Conservation (phyloP, 2,113 vertebrate genomes). For the Mandrillus leucophaeus region DNA sequence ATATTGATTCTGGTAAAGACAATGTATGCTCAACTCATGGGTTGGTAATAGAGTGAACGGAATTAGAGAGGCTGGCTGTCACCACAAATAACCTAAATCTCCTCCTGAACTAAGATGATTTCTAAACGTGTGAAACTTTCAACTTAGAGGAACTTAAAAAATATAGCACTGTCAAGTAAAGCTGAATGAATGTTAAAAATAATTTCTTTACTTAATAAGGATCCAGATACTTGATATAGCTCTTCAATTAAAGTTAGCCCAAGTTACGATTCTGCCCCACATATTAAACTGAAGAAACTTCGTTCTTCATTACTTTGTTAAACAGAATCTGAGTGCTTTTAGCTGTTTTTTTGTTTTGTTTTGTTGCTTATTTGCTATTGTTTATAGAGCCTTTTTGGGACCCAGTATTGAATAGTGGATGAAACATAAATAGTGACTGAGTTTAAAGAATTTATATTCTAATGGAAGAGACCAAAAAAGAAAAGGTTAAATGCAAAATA, state of each 20-base stretch:
- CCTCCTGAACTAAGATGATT: slow-evolving; percentile 39
- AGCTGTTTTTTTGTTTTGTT: neutral
- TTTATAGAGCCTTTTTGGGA: neutral
- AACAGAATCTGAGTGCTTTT: neutral
- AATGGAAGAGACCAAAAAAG: neutral
- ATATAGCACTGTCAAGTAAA: slow-evolving; percentile 24
- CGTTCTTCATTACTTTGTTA: neutral
- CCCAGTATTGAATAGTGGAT: neutral
- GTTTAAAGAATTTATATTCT: neutral
- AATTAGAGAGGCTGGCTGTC: slow-evolving; percentile 68
- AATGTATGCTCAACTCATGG: slow-evolving; percentile 68
- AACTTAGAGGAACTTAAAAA: slow-evolving; percentile 58
- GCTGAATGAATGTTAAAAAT: neutral
- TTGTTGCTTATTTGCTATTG: neutral
- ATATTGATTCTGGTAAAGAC: slow-evolving; percentile 78
- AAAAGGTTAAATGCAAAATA: neutral
- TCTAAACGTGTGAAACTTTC: slow-evolving; percentile 56
- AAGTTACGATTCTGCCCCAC: neutral
- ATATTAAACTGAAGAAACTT: neutral
- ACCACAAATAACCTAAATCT: slow-evolving; percentile 72
- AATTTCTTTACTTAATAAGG: slow-evolving; percentile 56
- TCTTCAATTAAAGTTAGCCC: slow-evolving; percentile 47
- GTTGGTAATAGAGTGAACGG: slow-evolving; percentile 65
- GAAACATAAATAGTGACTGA: neutral
- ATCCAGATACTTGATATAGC: neutral